phyloP scores from a whole-genome alignment of 2,888 invertebrate genomes.

The Bombylius discolor region DNA sequence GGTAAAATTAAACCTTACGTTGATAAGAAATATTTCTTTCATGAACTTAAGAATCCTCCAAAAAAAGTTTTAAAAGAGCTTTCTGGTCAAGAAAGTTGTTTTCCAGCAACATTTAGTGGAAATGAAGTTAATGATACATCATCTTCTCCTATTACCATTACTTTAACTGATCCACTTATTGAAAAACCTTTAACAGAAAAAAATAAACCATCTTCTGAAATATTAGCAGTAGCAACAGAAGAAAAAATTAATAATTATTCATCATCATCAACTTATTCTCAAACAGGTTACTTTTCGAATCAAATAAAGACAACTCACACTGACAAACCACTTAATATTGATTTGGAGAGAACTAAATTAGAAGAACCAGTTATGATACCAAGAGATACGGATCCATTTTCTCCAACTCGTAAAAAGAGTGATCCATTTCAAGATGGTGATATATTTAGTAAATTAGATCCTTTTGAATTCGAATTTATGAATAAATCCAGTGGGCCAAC shows the following conservation, averaged over 20 bases:
- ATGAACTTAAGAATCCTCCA: slow-evolving; percentile 87
- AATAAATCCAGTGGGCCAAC: slow-evolving; percentile 12
- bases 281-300: slow-evolving; percentile 15
- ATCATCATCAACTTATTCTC: slow-evolving; percentile 5
- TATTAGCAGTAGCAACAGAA: background rate
- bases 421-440: slow-evolving; percentile 57
- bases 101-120: slow-evolving; percentile 14
- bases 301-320: slow-evolving; percentile 6
- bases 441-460: slow-evolving; percentile 34
- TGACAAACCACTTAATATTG: slow-evolving; percentile 16
- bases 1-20: slow-evolving; percentile 85
- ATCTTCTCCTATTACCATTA: background rate
- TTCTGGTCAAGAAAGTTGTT: slow-evolving; percentile 23
- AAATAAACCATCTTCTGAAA: background rate
- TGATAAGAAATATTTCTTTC: slow-evolving; percentile 93
- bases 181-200: background rate
- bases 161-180: background rate
- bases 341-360: slow-evolving; percentile 24
- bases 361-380: slow-evolving; percentile 36
- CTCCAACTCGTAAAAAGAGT: slow-evolving; percentile 35
- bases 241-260: slow-evolving; percentile 1
- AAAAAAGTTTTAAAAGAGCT: slow-evolving; percentile 85
- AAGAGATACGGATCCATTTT: slow-evolving; percentile 36
- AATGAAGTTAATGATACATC: background rate
- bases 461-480: slow-evolving; percentile 27